These are phyloP conservation scores for Cydia splendana DNA, from an alignment of 1,140 invertebrate species.

Conservation along the genomic window DNA sequence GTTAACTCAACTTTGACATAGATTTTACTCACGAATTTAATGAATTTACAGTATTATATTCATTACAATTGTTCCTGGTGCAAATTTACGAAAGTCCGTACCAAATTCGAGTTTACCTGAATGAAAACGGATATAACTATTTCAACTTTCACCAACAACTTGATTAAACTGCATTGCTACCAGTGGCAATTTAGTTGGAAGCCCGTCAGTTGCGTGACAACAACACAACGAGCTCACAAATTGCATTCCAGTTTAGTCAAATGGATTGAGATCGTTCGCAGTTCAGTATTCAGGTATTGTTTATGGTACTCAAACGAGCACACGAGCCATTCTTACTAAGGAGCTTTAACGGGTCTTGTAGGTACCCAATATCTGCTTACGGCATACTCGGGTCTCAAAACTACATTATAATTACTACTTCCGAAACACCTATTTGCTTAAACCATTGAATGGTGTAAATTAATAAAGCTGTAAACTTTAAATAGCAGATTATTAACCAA, in stretches of 20 bases:
- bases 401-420: too few relatives aligned
- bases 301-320: neutral
- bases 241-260: conserved; percentile 14
- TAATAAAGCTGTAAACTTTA: too few relatives aligned
- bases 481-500: too few relatives aligned
- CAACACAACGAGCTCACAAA: conserved; percentile 13
- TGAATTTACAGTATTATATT: too few relatives aligned
- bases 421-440: too few relatives aligned
- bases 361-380: too few relatives aligned
- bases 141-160: neutral
- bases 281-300: neutral
- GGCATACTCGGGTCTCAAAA: too few relatives aligned
- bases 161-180: conserved; percentile 15
- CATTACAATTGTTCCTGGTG: neutral
- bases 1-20: too few relatives aligned
- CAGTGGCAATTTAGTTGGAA: conserved; percentile 5
- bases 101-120: neutral
- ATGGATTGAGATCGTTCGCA: conserved; percentile 7
- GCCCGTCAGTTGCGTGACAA: conserved; percentile 18
- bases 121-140: neutral
- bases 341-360: too few relatives aligned
- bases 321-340: neutral
- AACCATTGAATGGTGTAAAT: too few relatives aligned
- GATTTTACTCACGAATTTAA: too few relatives aligned
- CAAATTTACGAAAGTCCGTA: neutral